Percentiles rank a stretch among this genome's conserved stretches.
Conservation (phyloP, 2,797 vertebrate species). For the Microtus agrestis region DNA sequence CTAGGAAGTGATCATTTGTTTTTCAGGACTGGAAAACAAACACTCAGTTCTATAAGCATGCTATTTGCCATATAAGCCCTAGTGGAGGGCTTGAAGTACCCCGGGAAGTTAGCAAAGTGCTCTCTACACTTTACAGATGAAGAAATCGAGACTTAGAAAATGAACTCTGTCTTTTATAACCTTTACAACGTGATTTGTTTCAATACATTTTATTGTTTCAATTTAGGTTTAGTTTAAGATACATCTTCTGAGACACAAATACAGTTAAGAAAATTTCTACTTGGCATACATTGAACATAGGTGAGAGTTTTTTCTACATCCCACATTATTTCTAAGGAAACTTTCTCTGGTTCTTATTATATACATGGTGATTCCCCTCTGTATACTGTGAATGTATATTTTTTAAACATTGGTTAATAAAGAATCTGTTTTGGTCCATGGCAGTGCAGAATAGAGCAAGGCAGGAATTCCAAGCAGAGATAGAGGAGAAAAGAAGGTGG, state of each 20-base stretch:
- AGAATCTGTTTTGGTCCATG: too few relatives aligned
- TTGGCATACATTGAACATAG: background rate
- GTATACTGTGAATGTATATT: too few relatives aligned
- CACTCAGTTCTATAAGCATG: background rate
- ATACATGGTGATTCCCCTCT: too few relatives aligned
- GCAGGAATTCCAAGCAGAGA: too few relatives aligned
- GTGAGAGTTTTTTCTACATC: constrained; percentile 37
- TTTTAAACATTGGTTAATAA: too few relatives aligned
- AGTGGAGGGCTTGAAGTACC: background rate
- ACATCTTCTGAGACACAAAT: background rate
- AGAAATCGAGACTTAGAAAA: constrained; percentile 28
- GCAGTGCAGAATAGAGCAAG: too few relatives aligned
- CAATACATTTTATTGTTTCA: constrained; percentile 26
- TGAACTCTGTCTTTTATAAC: background rate
- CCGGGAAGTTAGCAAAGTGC: background rate
- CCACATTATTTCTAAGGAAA: constrained; percentile 32
- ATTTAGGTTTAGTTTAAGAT: constrained; percentile 33
- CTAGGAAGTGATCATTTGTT: constrained; percentile 8
- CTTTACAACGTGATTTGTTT: constrained; percentile 22
- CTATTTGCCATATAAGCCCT: too few relatives aligned
- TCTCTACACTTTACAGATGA: constrained; percentile 29
- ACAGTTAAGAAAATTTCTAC: constrained; percentile 22
- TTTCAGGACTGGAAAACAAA: constrained; percentile 11
- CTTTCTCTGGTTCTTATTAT: background rate
- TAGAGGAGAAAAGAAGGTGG: too few relatives aligned